Base-by-base conservation (phyloP, 2,797 vertebrate species). In the Clamator glandarius region DNA sequence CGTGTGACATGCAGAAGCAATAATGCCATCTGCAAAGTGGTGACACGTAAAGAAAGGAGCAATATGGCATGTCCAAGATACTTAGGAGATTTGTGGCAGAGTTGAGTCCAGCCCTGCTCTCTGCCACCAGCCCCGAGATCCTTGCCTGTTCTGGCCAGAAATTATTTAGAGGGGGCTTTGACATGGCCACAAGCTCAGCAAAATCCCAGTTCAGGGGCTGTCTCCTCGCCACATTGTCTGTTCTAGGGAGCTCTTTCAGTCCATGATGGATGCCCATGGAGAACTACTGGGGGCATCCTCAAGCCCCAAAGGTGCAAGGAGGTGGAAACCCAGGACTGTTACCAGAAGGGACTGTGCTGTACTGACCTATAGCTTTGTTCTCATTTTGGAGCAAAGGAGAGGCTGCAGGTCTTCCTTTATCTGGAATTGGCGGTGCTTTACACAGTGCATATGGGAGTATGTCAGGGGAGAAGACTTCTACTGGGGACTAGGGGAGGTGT, bases 1-100 rank as follows among this genome's bases (percentile, higher is more conserved):
- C 0, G 1, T 12, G 59, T 72, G 87, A 42, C 73, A 17, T 0
- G 0, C 17, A 33, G 85, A 39, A 89, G 69, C 25, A 15, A 10
- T 33, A 41, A 81, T 62, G 61, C 42, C 13, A 20, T 29, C 58
- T 68, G 44, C 70, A 69, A 29, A 82, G 61, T 7, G 2, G 5
- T 54, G 69, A 51, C 46, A 11, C 12, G 1, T 24, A 15, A 52
- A 70, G 21, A 72, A 16, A 7, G 31, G 54, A 51, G 35, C 28
- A 29, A 82, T 93, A 79, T 35, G 72, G 54, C 17, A 6, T 51
- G 59, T 51, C 57, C 26, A 13, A 74, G 64, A 57, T 5, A 13
- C 20, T 80, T 1, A 2, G 41, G 33, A 79, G 35, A 28, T 55
- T 80, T 5, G 9, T 52, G 51, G 57, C 42, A 54, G 51, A 41